These are phyloP conservation scores for Puntigrus tetrazona DNA, from an alignment of 2,113 vertebrate genomes.

Conservation along the genomic window DNA sequence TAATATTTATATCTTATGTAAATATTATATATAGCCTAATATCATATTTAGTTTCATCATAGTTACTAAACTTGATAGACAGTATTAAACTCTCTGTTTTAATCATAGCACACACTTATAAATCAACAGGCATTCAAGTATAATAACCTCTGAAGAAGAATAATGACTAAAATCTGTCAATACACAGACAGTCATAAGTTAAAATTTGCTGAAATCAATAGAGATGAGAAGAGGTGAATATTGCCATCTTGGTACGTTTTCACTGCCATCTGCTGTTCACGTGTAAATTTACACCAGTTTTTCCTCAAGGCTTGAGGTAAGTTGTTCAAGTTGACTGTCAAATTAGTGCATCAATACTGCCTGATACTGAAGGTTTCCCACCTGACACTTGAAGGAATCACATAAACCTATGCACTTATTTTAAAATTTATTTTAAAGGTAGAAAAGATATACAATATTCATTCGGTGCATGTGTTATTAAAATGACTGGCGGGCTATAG, in stretches of 20 bases:
- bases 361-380: neutral
- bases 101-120: neutral
- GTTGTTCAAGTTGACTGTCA: neutral
- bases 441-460: neutral
- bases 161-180: neutral
- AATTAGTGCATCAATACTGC: neutral
- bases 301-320: neutral
- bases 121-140: neutral
- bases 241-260: conserved; percentile 25
- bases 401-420: neutral
- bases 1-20: neutral
- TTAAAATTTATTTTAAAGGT: neutral
- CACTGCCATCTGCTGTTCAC: conserved; percentile 65
- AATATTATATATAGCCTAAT: neutral
- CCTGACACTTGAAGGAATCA: neutral
- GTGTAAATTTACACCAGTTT: neutral
- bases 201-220: neutral
- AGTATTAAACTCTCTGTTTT: neutral
- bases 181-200: neutral
- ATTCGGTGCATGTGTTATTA: neutral
- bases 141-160: neutral
- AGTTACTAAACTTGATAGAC: too few species aligned
- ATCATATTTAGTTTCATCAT: neutral
- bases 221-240: neutral
- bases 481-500: neutral